Percentiles rank a stretch among this genome's conserved stretches.
Evolutionary conservation across 2,113 vertebrate genomes (phyloP).

Genomic region (Odontophorus gujanensis): DNA sequence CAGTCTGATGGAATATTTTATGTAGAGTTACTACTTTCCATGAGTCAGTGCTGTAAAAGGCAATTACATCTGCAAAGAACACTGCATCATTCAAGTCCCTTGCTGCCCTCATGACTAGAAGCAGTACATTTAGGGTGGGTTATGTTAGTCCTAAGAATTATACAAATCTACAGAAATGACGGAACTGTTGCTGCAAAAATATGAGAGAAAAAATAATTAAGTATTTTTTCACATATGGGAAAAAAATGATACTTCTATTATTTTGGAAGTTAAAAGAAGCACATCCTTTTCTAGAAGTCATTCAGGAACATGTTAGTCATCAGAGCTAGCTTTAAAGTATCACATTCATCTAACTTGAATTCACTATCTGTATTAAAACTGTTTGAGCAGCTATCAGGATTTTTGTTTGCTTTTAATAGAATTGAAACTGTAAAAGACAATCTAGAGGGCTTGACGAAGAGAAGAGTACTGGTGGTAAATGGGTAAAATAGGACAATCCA

Average conservation of each 20-base stretch:
- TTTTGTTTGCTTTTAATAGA: background rate
- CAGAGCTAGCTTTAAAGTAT: background rate
- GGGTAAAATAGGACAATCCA: background rate
- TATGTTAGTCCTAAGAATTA: background rate
- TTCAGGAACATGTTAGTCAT: background rate
- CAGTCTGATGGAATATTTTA: background rate
- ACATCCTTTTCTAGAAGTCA: background rate
- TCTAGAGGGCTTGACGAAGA: background rate
- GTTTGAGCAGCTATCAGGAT: background rate
- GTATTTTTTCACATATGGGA: background rate
- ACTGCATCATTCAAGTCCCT: background rate
- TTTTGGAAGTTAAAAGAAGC: background rate
- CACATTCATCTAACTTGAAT: background rate
- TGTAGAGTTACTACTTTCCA: background rate
- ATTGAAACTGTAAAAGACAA: background rate
- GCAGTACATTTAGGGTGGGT: background rate
- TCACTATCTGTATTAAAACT: background rate
- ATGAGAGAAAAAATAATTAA: background rate
- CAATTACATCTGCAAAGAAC: background rate
- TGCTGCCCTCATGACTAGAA: background rate
- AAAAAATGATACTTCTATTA: background rate
- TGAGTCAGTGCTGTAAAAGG: constrained; percentile 1
- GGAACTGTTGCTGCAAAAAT: background rate
- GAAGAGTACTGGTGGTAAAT: background rate
- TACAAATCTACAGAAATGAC: background rate